Conservation (phyloP, 1,140 invertebrate genomes). For the Pantala flavescens region DNA sequence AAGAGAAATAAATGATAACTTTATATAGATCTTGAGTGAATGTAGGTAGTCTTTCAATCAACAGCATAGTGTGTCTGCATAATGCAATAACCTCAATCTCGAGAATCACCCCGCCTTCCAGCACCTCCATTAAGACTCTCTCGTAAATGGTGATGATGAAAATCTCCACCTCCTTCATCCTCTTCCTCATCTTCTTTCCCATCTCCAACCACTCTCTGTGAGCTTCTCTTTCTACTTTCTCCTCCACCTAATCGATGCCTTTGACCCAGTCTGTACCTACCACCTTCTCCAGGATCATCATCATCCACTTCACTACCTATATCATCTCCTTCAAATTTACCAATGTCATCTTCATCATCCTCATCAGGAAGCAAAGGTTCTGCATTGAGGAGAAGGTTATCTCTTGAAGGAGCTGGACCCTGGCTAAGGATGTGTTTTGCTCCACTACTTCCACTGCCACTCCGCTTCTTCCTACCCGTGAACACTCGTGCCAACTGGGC, state of each 20-base stretch:
- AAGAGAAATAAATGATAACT: too few species aligned
- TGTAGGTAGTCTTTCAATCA: too few species aligned
- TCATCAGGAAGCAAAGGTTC: constrained; percentile 47
- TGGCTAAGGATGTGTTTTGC: constrained; percentile 45
- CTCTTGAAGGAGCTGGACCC: constrained; percentile 30
- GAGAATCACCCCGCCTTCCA: neutral
- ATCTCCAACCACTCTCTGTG: neutral
- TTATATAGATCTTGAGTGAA: too few species aligned
- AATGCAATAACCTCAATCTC: neutral
- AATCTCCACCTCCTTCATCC: neutral
- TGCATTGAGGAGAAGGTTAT: constrained; percentile 37
- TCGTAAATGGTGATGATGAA: neutral
- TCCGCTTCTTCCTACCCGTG: constrained; percentile 52
- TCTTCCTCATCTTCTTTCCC: neutral
- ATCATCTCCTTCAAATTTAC: neutral
- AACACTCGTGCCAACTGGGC: constrained; percentile 69
- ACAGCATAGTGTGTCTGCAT: too few species aligned
- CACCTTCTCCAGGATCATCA: neutral
- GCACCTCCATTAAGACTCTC: neutral
- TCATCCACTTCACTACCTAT: neutral
- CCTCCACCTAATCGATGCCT: neutral
- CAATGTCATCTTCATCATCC: constrained; percentile 45
- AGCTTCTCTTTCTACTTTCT: neutral
- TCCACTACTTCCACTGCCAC: constrained; percentile 6
- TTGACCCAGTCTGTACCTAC: neutral